Base-by-base conservation (phyloP, 2,797 vertebrate genomes). In the Gambusia yucatana region DNA sequence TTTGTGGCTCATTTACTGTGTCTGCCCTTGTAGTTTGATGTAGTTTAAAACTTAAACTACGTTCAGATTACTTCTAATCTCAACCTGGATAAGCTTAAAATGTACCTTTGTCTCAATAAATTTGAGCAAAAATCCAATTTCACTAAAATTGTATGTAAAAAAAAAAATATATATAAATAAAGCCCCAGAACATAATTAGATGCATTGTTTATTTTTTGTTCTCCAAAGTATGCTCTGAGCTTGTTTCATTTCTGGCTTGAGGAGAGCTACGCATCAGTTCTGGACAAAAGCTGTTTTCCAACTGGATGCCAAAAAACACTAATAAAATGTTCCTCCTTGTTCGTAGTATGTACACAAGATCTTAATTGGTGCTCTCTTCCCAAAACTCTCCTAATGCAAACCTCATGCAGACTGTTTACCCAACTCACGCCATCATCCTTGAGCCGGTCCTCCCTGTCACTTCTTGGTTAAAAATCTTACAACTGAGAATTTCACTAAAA, bases 381-480 rank as follows among this genome's bases (percentile, higher is more conserved):
- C 41, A n/a, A 70, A 44, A 25, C 22, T 6, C 65, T 43, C 39
- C 22, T 44, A 70, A 44, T 70, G 25, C 14, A 44, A 43, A 44
- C 41, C 67, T 70, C 67, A 70, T 70, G 67, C 41, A 70, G 25
- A 44, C 67, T 44, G 14, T 70, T 70, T 70, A 44, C 41, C 39
- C 41, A 70, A 16, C 14, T 70, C 67, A 69, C 4, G 63, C 22
- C 6, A 43, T 25, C 65, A 43, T 43, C 25, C 65, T 44, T 69
- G 63, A 65, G 17, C 41, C 2, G 1, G 25, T 1, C 25, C 41
- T 28, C 25, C 16, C 36, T 43, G 5, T 69, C 39, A n/a, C 39
- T 69, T 25, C 9, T 39, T 16, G 4, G 63, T 41, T 22, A 6
- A 67, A 41, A 67, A 41, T 67, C 9, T 41, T 41, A 41, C 22